Base-by-base conservation (phyloP, 2,113 vertebrate species). In the Hiodon alosoides region DNA sequence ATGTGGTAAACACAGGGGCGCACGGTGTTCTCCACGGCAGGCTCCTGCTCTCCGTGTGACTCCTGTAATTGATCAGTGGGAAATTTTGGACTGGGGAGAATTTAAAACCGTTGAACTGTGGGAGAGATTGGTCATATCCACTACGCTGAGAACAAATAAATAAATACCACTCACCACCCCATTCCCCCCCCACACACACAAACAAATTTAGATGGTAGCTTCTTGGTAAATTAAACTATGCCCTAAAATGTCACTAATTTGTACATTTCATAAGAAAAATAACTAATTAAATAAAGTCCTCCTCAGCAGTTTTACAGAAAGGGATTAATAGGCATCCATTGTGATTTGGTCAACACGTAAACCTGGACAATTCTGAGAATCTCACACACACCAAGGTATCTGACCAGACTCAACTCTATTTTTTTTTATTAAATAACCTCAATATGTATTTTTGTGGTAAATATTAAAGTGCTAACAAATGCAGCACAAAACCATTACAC, bases 1-100 rank as follows among this genome's bases (percentile, higher is more conserved):
- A 75, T 81, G 80, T 83, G 90, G 87, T 88, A 88, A 87, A 88
- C 85, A 88, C 85, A 85, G 75, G 79, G 81, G 83, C 80, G 83
- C 71, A 54, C 80, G 77, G 73, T 71, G 52, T 17, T 46, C 7
- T 59, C 4, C 62, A 17, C 10, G 52, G 13, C 5, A 13, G 17
- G 47, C 46, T 9, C 14, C 61, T 77, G 51, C 14, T 6, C 50
- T 69, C n/a, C 5, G 17, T 53, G 65, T 73, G 47, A 46, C 61
- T 31, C 8, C 8, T 52, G 55, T 73, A 62, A 77, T 73, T 69
- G 54, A 70, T n/a, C 16, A 9, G 14, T 31, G 10, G 46, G 10
- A 69, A 47, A 16, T 11, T 47, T 48, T 62, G 50, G 53, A 5
- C 17, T 54, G 55, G 2, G 11, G 31, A 31, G 53, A 46, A 3